Base-by-base conservation (phyloP, 1,140 invertebrate genomes). In the Lasioglossum baleicum region DNA sequence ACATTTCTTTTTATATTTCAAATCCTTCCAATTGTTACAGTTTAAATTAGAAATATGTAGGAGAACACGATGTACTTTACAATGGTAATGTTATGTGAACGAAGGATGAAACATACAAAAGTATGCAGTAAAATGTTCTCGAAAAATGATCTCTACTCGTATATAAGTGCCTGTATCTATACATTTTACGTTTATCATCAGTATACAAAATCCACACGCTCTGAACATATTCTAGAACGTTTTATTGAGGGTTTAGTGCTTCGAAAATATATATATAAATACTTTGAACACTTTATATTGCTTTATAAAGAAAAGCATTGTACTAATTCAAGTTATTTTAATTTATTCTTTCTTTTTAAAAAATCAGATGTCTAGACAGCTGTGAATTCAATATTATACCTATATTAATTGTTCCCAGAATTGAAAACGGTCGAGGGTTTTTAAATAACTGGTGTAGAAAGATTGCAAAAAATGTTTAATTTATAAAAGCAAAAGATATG, bases 71-170 rank as follows among this genome's bases (percentile, higher is more conserved):
- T 17, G 51, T 72, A n/a, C n/a, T n/a, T n/a, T n/a, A 76, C 68
- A 63, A 68, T 40, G 42, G 51, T 63, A 44, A 80, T 44, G 26
- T 48, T 7, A 40, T 56, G 48, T 20, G 53, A 69, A 61, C 40
- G 22, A 76, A 76, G 48, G 48, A 26, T 22, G 61, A 60, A 35
- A 51, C 22, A 76, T 84, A 85, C 7, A 72, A 70, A 84, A 75
- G 68, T 83, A 80, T 71, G 48, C 75, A 80, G 11, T 26, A 63
- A 75, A 76, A 75, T 75, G 11, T 70, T 75, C 68, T 60, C n/a
- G 15, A 60, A 42, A 6, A 51, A 75, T 83, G 60, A 67, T 61
- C 15, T 42, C 17, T 60, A 64, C 58, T 31, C n/a, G n/a, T 26
- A 0, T 73, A 31, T 74, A 71, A 69, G 61, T 75, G 51, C n/a